A percentile compares a stretch with the other conserved stretches of the same genome.
phyloP scores from a whole-genome alignment of 1,140 invertebrate genomes.

The Ericerus pela region DNA sequence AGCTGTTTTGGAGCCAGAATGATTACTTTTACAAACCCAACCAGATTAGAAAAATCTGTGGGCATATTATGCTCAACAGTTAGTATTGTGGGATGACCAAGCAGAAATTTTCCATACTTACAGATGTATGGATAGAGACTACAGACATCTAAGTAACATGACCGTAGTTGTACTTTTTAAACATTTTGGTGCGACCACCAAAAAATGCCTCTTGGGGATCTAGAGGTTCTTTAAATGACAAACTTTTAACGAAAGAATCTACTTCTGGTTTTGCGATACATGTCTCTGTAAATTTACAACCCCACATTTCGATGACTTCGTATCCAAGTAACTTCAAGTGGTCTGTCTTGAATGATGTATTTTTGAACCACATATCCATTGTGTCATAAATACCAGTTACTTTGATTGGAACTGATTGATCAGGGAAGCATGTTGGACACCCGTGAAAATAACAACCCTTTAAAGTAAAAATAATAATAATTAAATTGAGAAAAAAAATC shows the following conservation, averaged over 20 bases:
- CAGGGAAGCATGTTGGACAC: constrained; percentile 3
- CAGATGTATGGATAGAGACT: constrained; percentile 28
- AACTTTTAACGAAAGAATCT: neutral
- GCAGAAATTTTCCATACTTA: constrained; percentile 25
- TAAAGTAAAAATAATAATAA: constrained; percentile 2
- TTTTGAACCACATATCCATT: neutral
- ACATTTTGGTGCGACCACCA: constrained; percentile 3
- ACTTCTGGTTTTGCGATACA: neutral
- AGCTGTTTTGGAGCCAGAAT: constrained; percentile 26
- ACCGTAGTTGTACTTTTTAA: constrained; percentile 21
- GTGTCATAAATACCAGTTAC: neutral
- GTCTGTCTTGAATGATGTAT: neutral
- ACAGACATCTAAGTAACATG: constrained; percentile 25
- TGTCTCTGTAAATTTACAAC: neutral
- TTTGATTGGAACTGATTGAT: neutral
- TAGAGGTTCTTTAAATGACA: neutral
- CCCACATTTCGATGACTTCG: neutral
- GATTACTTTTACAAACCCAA: constrained; percentile 25
- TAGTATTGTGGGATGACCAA: constrained; percentile 28
- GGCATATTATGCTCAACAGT: constrained; percentile 21
- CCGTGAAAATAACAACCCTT: constrained; percentile 18
- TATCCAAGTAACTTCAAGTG: neutral
- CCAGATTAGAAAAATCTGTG: neutral
- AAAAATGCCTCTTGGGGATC: constrained; percentile 9
- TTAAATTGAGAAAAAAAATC: neutral